Base-by-base conservation (phyloP, 1,140 invertebrate genomes). In the Nautilus pompilius region DNA sequence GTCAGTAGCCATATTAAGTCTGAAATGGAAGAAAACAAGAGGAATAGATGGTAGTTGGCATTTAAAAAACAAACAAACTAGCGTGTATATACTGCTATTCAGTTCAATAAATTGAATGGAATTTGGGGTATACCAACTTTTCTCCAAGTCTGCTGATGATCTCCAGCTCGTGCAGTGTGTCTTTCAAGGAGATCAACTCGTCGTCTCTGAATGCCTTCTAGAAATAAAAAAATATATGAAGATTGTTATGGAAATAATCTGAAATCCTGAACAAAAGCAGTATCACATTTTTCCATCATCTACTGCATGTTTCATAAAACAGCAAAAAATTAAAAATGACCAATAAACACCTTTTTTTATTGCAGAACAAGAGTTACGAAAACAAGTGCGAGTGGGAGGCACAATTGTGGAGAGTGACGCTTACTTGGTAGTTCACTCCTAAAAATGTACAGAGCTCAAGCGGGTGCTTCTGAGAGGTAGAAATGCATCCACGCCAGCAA, bases 1-100 rank as follows among this genome's bases (percentile, higher is more conserved):
- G 77, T 92, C 86, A 75, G 88, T 90, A 24, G 88, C 85, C 61
- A 81, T 76, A 41, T 86, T 78, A 58, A 93, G 58, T 51, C 84
- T 84, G 45, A 24, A 67, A 63, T 51, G 54, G 46, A 58, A 2
- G 15, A 34, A 30, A 22, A 36, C 28, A n/a, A n/a, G 8, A 48
- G 28, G 17, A 22, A 58, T 5, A 24, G 10, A 56, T 13, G 8
- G 36, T 41, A 41, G n/a, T n/a, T n/a, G n/a, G 22, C 17, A 59
- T 22, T 4, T n/a, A 2, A 45, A 1, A 8, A 41, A 10, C 20
- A 59, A 13, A 46, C n/a, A n/a, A n/a, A n/a, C n/a, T n/a, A n/a
- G n/a, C n/a, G n/a, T n/a, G n/a, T n/a, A n/a, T n/a, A n/a, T n/a
- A n/a, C n/a, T n/a, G n/a, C n/a, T n/a, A n/a, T n/a, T n/a, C n/a